Conservation (phyloP, 2,797 vertebrate species). For the Myiotriccus ornatus region DNA sequence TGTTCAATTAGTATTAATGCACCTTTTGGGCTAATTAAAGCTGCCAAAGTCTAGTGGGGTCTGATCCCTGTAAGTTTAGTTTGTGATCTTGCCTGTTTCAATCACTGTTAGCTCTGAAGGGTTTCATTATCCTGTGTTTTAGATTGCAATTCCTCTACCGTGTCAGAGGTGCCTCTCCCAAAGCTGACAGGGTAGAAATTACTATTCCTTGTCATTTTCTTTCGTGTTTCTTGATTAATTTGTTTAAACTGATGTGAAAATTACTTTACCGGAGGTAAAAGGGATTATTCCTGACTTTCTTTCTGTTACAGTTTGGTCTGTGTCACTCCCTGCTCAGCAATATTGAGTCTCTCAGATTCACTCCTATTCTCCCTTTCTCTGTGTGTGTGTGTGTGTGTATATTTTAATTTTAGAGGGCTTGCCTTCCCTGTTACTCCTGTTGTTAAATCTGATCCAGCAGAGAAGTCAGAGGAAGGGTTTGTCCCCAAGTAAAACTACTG, state of each 20-base stretch:
- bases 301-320: background rate
- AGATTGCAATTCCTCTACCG: background rate
- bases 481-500: background rate
- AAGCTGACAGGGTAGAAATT: background rate
- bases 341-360: background rate
- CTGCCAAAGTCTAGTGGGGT: background rate
- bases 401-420: background rate
- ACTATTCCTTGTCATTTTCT: background rate
- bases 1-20: background rate
- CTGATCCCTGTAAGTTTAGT: background rate
- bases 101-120: background rate
- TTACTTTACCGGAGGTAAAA: background rate
- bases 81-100: background rate
- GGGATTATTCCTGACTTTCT: background rate
- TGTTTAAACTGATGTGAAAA: background rate
- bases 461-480: background rate
- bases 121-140: background rate
- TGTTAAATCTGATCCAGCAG: background rate
- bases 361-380: background rate
- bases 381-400: background rate
- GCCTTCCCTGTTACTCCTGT: background rate
- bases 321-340: background rate
- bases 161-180: background rate
- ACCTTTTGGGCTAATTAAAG: background rate
- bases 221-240: background rate